phyloP scores from a whole-genome alignment of 2,888 invertebrate genomes.

The Diaperis boleti region DNA sequence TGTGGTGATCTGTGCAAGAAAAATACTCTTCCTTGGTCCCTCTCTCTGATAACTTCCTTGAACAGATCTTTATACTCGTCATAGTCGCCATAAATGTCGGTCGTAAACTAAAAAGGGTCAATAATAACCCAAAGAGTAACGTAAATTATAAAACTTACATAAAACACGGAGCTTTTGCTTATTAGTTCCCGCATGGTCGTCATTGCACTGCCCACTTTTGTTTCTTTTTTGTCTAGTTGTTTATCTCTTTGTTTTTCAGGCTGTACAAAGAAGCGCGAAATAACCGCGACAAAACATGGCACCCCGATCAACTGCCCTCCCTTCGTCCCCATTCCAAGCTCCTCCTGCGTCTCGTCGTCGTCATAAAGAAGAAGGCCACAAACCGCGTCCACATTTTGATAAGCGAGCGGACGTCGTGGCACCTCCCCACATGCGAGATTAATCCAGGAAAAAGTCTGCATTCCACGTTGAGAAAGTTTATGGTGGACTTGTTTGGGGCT shows the following conservation, averaged over 20 bases:
- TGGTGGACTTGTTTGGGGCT: conserved; percentile 92
- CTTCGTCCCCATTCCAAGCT: conserved; percentile 78
- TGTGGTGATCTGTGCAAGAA: conserved; percentile 35
- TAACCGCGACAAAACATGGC: conserved; percentile 71
- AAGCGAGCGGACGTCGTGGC: conserved; percentile 85
- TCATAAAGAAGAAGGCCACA: conserved; percentile 83
- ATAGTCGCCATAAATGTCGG: conserved; percentile 56
- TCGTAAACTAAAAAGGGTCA: conserved; percentile 48
- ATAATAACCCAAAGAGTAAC: neutral
- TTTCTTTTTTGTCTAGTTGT: too few species aligned
- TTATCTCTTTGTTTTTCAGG: conserved; percentile 51
- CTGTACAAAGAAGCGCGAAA: conserved; percentile 52
- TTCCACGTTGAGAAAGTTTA: conserved; percentile 87
- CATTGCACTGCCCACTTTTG: neutral
- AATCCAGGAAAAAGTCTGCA: conserved; percentile 89
- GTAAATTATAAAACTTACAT: conserved; percentile 55
- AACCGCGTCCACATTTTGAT: conserved; percentile 88
- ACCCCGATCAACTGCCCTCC: conserved; percentile 78
- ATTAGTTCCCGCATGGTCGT: conserved; percentile 48
- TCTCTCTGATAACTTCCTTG: conserved; percentile 51
- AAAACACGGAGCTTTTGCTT: conserved; percentile 53
- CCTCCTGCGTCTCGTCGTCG: conserved; percentile 81
- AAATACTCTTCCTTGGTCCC: conserved; percentile 11
- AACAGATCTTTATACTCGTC: conserved; percentile 61
- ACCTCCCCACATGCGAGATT: conserved; percentile 89